Percentiles rank a stretch among this genome's conserved stretches.
phyloP scores from a whole-genome alignment of 2,888 invertebrate species.

The Dorcus hopei region DNA sequence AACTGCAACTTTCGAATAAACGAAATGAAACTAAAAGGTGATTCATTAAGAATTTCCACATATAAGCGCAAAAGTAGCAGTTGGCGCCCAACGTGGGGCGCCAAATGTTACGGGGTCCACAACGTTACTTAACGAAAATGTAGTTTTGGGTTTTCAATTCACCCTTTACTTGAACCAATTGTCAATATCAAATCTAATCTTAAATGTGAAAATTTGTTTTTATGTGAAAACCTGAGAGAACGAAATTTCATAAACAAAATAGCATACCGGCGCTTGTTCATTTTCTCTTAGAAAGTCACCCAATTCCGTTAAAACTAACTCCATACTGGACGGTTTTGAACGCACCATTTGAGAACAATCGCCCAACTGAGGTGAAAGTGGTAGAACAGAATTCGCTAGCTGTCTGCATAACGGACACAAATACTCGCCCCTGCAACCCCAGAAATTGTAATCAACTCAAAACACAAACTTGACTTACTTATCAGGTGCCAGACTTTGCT shows the following conservation, averaged over 20 bases:
- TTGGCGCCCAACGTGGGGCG: neutral
- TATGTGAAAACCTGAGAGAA: too few relatives aligned
- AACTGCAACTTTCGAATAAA: too few relatives aligned
- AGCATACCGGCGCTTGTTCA: conserved; percentile 59
- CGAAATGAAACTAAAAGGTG: neutral
- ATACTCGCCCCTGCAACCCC: conserved; percentile 72
- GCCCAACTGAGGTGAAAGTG: conserved; percentile 70
- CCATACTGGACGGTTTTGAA: conserved; percentile 54
- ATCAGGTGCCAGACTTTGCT: conserved; percentile 69
- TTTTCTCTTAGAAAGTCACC: conserved; percentile 65
- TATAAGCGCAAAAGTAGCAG: neutral
- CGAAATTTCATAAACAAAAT: too few relatives aligned
- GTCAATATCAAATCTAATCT: too few relatives aligned
- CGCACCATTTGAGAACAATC: conserved; percentile 64
- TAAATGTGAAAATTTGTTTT: too few relatives aligned
- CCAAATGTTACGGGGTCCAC: neutral
- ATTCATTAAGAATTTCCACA: neutral
- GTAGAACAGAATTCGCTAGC: conserved; percentile 85
- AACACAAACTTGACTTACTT: conserved; percentile 49
- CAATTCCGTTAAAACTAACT: conserved; percentile 51
- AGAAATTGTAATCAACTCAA: conserved; percentile 8
- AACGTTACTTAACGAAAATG: too few relatives aligned
- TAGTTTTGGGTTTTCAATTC: too few relatives aligned
- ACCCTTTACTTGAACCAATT: too few relatives aligned
- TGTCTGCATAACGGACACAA: conserved; percentile 94